phyloP scores from a whole-genome alignment of 2,888 invertebrate genomes.

The Eilema caniola region DNA sequence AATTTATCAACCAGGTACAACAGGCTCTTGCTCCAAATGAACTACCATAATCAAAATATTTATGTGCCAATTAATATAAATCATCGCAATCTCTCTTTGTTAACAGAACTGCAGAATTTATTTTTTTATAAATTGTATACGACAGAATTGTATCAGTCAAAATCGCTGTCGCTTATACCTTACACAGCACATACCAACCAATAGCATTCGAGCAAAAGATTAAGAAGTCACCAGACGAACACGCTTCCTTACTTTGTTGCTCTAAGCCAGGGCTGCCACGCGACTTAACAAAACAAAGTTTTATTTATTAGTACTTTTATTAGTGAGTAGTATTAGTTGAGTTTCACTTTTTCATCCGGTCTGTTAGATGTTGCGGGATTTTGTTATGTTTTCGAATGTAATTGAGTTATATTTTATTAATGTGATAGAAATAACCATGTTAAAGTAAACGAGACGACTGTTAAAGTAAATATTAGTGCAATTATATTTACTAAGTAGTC shows the following conservation, averaged over 20 bases:
- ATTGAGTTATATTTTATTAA: neutral
- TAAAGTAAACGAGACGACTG: no score
- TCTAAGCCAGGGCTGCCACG: constrained; percentile 62
- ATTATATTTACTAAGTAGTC: no score
- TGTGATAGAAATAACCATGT: no score
- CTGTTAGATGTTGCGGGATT: neutral
- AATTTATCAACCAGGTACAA: no score
- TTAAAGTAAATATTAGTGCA: no score
- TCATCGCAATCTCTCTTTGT: neutral
- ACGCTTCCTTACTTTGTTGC: constrained; percentile 72
- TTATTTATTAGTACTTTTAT: constrained; percentile 35
- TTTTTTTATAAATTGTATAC: no score
- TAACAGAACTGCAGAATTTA: neutral
- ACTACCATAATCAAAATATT: neutral
- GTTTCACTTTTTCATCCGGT: constrained; percentile 18
- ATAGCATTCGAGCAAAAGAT: constrained; percentile 66
- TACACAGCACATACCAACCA: constrained; percentile 35
- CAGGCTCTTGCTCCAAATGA: neutral
- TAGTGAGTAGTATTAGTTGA: constrained; percentile 24
- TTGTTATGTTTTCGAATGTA: neutral
- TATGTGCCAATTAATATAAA: neutral
- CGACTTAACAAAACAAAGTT: constrained; percentile 39
- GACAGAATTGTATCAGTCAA: neutral
- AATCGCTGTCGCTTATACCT: constrained; percentile 37
- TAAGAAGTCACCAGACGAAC: constrained; percentile 73